Conservation (phyloP, 2,888 invertebrate species). For the Parnassius smintheus region DNA sequence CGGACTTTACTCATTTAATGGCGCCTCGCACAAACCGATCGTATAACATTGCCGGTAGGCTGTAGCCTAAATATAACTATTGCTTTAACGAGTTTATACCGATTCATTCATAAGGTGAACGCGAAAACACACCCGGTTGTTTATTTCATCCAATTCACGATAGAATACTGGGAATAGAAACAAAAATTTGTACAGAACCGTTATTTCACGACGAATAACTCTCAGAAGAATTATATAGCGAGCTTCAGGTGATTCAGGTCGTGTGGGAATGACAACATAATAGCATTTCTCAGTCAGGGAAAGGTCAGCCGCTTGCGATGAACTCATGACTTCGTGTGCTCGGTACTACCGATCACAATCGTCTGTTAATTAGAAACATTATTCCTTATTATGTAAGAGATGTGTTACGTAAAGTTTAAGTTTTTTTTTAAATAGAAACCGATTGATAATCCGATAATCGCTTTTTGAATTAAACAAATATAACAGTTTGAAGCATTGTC, state of each 20-base stretch:
- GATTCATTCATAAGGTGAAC: constrained; percentile 33
- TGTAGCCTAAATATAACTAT: constrained; percentile 40
- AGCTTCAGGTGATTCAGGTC: constrained; percentile 40
- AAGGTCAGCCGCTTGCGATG: constrained; percentile 55
- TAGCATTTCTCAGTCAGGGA: constrained; percentile 51
- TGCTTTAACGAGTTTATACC: constrained; percentile 37
- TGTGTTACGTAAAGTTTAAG: background rate
- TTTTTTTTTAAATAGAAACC: background rate
- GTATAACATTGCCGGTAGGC: constrained; percentile 32
- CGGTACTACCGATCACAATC: constrained; percentile 41
- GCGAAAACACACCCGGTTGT: constrained; percentile 7
- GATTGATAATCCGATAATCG: background rate
- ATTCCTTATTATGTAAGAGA: constrained; percentile 19
- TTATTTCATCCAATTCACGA: constrained; percentile 4
- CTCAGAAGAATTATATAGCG: constrained; percentile 34
- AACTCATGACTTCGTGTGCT: constrained; percentile 39
- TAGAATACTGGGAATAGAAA: constrained; percentile 1
- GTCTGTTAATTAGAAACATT: constrained; percentile 44
- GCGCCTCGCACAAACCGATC: constrained; percentile 34
- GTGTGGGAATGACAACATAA: constrained; percentile 61
- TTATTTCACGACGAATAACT: constrained; percentile 31
- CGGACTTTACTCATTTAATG: constrained; percentile 24
- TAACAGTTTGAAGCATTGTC: too few species aligned
- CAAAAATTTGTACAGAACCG: constrained; percentile 19
- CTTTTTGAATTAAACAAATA: too few species aligned